Evolutionary conservation across 1,140 invertebrate genomes (phyloP), one percentile per base, ranked within the genome.

Genomic region (Scaptomyza hsui): DNA sequence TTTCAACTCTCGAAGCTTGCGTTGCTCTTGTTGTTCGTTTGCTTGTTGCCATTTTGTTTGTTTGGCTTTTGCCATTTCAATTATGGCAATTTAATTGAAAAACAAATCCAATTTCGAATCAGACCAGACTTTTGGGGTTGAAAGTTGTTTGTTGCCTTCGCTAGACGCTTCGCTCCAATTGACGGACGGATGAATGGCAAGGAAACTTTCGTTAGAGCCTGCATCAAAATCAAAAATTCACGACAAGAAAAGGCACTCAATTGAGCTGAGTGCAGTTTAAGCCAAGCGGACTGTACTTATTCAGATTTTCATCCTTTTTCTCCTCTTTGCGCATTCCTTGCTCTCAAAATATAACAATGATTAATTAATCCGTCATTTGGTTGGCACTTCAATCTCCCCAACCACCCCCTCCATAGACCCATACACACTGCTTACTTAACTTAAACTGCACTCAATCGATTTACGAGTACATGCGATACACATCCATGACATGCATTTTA

Each of bases 71-170:
- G 62, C 69, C 51, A 55, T 71, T 57, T 67, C 81, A 59, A 63
- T 72, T 81, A 67, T 48, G 24, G 55, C 64, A 78, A 78, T 81
- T 88, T 75, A 88, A 88, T 86, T 86, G 70, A 70, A 78, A 78
- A 75, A 78, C 78, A 78, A 88, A 86, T 88, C 81, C 67, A 78
- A 81, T 86, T 81, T 59, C 39, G 63, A 15, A 44, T 42, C 48
- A 48, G 44, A 63, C 59, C 48, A 48, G 49, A 69, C 70, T 63
- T 61, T 55, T 44, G 19, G n/a, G 19, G n/a, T 44, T 21, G 42
- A 67, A 75, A 68, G 44, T 69, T 73, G 26, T 63, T 49, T 1
- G 48, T 35, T 41, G 29, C 39, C 16, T 57, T 21, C 24, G 24
- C 24, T 2, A 21, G 37, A 3, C 16, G 16, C 24, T 49, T 37